phyloP scores from a whole-genome alignment of 2,113 vertebrate genomes.

The Gnathonemus echidnorhynchus region DNA sequence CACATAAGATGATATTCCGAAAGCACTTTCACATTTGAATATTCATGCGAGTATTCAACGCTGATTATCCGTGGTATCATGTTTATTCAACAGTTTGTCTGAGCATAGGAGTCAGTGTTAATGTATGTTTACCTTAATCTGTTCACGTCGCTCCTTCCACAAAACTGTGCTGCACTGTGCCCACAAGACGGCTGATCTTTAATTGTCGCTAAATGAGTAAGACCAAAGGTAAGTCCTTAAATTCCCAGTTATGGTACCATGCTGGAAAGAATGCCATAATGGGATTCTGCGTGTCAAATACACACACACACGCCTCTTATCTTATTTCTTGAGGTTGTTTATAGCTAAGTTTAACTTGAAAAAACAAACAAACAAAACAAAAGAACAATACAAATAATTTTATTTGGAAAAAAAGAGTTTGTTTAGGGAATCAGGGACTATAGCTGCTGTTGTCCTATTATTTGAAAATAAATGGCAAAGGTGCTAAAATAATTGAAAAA shows the following conservation, averaged over 20 bases:
- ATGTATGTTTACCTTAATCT: slow-evolving; percentile 15
- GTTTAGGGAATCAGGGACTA: not conserved
- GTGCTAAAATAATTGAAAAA: not conserved
- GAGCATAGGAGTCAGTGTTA: not conserved
- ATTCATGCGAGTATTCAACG: not conserved
- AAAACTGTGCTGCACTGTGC: not conserved
- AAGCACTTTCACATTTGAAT: slow-evolving; percentile 12
- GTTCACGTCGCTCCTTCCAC: not conserved
- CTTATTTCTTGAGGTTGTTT: not conserved
- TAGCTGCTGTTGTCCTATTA: not conserved
- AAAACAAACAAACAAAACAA: not conserved
- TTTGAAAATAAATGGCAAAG: not conserved
- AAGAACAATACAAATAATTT: not conserved
- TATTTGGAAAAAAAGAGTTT: not conserved
- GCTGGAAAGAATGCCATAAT: not conserved
- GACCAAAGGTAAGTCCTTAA: not conserved
- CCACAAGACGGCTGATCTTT: not conserved
- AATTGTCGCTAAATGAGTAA: not conserved
- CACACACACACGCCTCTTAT: not conserved
- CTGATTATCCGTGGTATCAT: slow-evolving; percentile 5
- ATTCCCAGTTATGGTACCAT: not conserved
- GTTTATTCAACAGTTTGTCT: slow-evolving; percentile 19
- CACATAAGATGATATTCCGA: slow-evolving; percentile 13
- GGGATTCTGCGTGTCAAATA: not conserved
- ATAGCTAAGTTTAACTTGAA: not conserved